Evolutionary conservation across 2,113 vertebrate species (phyloP).

Genomic region (Calyptomena viridis): DNA sequence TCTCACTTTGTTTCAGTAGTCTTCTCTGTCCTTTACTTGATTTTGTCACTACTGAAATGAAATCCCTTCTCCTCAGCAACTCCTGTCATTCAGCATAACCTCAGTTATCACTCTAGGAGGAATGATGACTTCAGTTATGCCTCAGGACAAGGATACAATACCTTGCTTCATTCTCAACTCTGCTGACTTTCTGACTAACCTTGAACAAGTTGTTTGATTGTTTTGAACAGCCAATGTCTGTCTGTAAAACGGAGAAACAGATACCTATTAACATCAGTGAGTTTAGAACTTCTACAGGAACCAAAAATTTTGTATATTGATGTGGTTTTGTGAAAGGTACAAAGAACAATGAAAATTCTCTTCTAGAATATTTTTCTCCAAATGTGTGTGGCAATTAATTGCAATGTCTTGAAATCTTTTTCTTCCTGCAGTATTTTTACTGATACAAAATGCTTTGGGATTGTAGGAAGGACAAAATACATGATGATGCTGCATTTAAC

Average conservation of each 20-base stretch:
- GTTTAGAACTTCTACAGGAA: background rate
- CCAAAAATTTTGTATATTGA: background rate
- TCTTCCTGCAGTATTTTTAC: background rate
- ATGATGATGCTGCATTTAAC: background rate
- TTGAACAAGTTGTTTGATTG: background rate
- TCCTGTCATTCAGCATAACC: constrained; percentile 22
- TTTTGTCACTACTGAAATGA: constrained; percentile 2
- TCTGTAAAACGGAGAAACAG: background rate
- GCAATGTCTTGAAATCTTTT: background rate
- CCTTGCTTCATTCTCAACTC: background rate
- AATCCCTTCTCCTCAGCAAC: constrained; percentile 10
- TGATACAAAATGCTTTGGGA: background rate
- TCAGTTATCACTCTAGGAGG: background rate
- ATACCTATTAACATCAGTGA: background rate
- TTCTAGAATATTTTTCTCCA: background rate
- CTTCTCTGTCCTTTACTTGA: background rate
- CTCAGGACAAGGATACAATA: background rate
- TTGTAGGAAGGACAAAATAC: background rate
- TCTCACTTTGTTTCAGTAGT: background rate
- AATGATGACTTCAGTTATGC: background rate
- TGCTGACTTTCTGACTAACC: background rate
- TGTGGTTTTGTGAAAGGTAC: background rate
- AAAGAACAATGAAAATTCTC: background rate
- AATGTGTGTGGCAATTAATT: background rate
- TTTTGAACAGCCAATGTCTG: background rate